Evolutionary conservation across 2,797 vertebrate species (phyloP).

Genomic region (Pitangus sulphuratus): DNA sequence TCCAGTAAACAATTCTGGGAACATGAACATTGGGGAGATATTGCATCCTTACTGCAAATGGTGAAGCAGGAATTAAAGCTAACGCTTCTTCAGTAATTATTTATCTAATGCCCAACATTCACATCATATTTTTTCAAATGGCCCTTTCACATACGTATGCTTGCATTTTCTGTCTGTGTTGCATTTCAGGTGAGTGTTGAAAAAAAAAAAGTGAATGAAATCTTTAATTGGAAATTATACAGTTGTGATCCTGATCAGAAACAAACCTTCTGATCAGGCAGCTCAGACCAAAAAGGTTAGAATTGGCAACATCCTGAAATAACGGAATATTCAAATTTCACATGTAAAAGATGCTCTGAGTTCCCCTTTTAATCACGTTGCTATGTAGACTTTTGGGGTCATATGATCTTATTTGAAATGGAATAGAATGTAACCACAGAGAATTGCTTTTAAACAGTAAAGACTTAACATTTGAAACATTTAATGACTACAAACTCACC

Average conservation of each 20-base stretch:
- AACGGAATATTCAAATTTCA: slow-evolving; percentile 34
- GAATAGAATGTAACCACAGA: background rate
- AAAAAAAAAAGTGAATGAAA: background rate
- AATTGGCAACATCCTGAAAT: background rate
- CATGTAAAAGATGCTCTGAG: background rate
- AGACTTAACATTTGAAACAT: background rate
- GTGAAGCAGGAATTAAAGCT: background rate
- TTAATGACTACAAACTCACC: background rate
- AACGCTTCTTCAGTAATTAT: background rate
- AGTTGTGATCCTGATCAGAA: background rate
- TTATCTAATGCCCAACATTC: background rate
- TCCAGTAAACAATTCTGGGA: background rate
- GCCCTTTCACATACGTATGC: background rate
- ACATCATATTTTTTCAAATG: background rate
- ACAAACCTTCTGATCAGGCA: background rate
- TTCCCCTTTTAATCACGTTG: background rate
- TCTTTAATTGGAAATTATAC: background rate
- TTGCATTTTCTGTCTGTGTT: background rate
- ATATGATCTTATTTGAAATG: background rate
- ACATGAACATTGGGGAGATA: background rate
- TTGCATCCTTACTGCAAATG: background rate
- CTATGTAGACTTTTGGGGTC: background rate
- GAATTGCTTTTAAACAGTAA: background rate
- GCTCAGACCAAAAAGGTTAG: background rate
- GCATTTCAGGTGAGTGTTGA: background rate